Base-by-base conservation (phyloP, 2,888 invertebrate species). In the Hyppa rectilinea region DNA sequence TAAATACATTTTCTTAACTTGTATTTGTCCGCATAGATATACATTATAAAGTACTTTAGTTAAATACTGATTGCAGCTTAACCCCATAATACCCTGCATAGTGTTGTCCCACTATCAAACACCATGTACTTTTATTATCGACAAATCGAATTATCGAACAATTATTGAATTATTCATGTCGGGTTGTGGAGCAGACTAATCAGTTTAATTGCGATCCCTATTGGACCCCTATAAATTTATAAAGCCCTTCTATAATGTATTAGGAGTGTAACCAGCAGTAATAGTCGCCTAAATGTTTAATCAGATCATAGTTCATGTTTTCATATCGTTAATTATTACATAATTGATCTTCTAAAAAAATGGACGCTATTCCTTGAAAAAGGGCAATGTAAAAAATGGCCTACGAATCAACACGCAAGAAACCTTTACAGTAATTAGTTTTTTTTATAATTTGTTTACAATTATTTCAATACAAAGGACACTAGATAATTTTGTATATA, bases 161-260 rank as follows among this genome's bases (percentile, higher is more conserved):
- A 74, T 85, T 81, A 83, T 80, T 88, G 78, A 85, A 88, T 85
- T 87, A 88, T 87, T 88, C 87, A 88, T 82, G 75, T 62, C 55
- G 75, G 79, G 66, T 77, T 78, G 80, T 83, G 75, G 70, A 81
- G 59, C 73, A 55, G 62, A 61, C 78, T 83, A 85, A 85, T 87
- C 85, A 83, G 75, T 84, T 83, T 87, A 87, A 87, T 87, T 86
- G 84, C 75, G 45, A 68, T 56, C 72, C 61, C 61, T 71, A 74
- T 83, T 75, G 73, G 65, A 81, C 75, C 84, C 45, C 81, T 75
- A 84, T 87, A 85, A 87, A 88, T 87, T 88, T 83, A 85, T 87
- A 77, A 84, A 71, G 59, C 72, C 77, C 69, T 82, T 83, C 76
- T 79, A 76, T 84, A 85, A 87, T 85, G 80, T 86, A 85, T 87